Evolutionary conservation across 2,888 invertebrate species (phyloP).

Genomic region (Gnatocerus cornutus): DNA sequence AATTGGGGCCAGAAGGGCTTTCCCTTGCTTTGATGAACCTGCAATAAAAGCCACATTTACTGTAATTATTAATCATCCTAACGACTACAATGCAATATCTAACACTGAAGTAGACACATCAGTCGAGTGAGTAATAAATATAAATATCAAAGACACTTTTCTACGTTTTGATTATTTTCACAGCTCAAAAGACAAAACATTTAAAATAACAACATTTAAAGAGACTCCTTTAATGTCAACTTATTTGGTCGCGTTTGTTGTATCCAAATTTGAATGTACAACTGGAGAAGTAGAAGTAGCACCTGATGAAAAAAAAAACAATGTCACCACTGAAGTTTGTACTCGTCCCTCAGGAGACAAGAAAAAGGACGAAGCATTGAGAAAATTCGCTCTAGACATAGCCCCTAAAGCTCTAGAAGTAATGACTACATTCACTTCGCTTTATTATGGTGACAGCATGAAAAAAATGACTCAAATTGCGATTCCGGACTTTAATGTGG

Average conservation of each 20-base stretch:
- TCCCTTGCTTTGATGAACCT: slow-evolving; percentile 86
- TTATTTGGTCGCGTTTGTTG: slow-evolving; percentile 54
- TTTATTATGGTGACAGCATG: slow-evolving; percentile 38
- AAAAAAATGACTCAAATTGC: slow-evolving; percentile 86
- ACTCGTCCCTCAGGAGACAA: slow-evolving; percentile 44
- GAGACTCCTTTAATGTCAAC: slow-evolving; percentile 50
- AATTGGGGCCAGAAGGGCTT: slow-evolving; percentile 79
- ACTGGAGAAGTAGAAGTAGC: too few relatives aligned
- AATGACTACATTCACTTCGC: slow-evolving; percentile 64
- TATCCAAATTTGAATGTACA: slow-evolving; percentile 56
- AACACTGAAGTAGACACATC: background rate
- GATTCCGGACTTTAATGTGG: slow-evolving; percentile 87
- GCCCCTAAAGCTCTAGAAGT: slow-evolving; percentile 51
- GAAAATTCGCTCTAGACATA: slow-evolving; percentile 50
- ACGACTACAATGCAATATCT: background rate
- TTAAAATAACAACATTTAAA: too few relatives aligned
- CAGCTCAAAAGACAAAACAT: too few relatives aligned
- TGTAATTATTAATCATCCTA: slow-evolving; percentile 43
- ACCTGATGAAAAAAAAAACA: too few relatives aligned
- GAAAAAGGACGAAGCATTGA: slow-evolving; percentile 33
- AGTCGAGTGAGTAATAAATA: too few relatives aligned
- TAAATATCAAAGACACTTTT: too few relatives aligned
- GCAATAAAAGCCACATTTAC: slow-evolving; percentile 64
- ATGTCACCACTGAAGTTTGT: background rate
- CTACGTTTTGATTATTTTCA: too few relatives aligned